These are phyloP conservation scores for Acropternis orthonyx DNA, from an alignment of 2,797 vertebrate genomes.

Conservation along the genomic window DNA sequence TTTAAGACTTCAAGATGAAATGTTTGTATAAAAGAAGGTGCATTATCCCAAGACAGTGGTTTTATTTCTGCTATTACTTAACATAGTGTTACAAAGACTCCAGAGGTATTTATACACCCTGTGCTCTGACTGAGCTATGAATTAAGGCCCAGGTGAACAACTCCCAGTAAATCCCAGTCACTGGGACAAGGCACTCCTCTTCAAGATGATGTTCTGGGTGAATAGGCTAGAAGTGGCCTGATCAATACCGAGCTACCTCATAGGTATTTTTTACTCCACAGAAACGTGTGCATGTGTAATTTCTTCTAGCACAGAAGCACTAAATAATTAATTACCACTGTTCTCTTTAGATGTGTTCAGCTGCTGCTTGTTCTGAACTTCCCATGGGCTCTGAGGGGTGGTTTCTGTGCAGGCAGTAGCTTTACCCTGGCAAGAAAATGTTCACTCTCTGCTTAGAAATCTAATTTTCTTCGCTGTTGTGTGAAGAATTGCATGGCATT, in stretches of 20 bases:
- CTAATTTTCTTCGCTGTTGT: slow-evolving; percentile 15
- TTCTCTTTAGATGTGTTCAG: not conserved
- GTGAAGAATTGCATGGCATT: not conserved
- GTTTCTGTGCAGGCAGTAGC: not conserved
- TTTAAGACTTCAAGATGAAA: not conserved
- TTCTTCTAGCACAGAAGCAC: not conserved
- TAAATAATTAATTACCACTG: not conserved
- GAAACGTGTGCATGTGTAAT: not conserved
- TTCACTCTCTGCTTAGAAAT: not conserved
- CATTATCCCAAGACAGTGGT: not conserved
- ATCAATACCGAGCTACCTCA: not conserved
- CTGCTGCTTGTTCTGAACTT: not conserved
- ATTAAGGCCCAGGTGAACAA: not conserved
- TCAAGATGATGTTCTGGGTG: not conserved
- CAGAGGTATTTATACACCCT: not conserved
- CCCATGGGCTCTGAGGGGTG: not conserved
- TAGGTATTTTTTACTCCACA: not conserved
- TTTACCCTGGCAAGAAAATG: not conserved
- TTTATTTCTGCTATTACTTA: not conserved
- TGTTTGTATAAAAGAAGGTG: slow-evolving; percentile 15
- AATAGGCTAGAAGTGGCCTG: not conserved
- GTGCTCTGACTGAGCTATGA: not conserved
- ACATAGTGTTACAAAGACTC: not conserved
- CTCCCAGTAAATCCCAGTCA: not conserved
- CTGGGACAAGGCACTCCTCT: not conserved